phyloP scores from a whole-genome alignment of 2,797 vertebrate genomes.

The Acridotheres tristis region DNA sequence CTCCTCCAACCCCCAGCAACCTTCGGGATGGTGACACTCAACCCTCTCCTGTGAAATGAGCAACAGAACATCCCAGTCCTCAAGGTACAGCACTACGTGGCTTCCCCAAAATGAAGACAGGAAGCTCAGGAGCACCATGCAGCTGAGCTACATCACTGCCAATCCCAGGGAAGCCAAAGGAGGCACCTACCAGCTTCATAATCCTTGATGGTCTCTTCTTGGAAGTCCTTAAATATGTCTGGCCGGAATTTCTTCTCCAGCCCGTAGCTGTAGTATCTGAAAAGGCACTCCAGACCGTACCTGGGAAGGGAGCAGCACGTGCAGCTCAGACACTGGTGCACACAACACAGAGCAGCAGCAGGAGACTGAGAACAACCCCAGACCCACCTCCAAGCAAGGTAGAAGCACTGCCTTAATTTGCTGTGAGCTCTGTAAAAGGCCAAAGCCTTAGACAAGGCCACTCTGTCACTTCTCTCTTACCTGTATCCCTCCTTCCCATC shows the following conservation, averaged over 20 bases:
- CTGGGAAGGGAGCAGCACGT: slow-evolving; percentile 62
- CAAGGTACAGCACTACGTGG: fast-evolving
- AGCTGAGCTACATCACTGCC: neutral
- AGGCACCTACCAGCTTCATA: slow-evolving; percentile 89
- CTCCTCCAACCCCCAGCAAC: neutral
- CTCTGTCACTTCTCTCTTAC: slow-evolving; percentile 63
- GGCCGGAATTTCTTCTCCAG: slow-evolving; percentile 96
- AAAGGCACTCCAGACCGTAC: slow-evolving; percentile 98
- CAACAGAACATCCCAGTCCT: neutral
- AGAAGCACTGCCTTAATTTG: neutral
- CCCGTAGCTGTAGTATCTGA: slow-evolving; percentile 98
- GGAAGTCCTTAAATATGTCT: slow-evolving; percentile 98
- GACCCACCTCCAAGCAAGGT: neutral
- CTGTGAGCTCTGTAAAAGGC: neutral
- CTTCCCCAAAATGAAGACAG: neutral
- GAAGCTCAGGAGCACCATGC: neutral
- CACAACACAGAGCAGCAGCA: neutral
- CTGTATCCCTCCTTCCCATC: slow-evolving; percentile 98
- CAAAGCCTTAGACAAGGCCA: neutral
- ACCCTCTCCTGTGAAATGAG: fast-evolving
- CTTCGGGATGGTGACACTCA: neutral
- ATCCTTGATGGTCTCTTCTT: slow-evolving; percentile 96
- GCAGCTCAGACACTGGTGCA: neutral
- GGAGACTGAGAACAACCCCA: neutral
- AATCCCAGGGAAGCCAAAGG: neutral